These are phyloP conservation scores for Corticium candelabrum DNA, from an alignment of 37 sponge, comb jelly and placozoan species.

Conservation along the genomic window DNA sequence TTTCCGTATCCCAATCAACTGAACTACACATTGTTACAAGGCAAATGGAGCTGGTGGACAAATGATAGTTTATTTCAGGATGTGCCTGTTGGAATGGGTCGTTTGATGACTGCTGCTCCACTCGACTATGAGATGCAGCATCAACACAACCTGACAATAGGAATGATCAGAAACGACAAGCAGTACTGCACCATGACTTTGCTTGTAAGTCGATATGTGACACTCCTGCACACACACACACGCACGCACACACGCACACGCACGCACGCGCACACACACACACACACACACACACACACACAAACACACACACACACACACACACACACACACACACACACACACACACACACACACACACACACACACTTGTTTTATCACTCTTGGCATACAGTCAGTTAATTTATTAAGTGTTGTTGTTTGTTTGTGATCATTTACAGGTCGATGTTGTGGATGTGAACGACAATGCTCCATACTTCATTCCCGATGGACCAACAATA, in stretches of 20 bases:
- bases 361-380: no score
- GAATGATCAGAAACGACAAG: background rate
- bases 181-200: background rate
- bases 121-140: background rate
- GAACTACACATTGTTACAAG: background rate
- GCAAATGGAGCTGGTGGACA: background rate
- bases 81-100: background rate
- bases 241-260: no score
- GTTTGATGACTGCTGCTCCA: background rate
- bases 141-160: background rate
- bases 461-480: background rate
- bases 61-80: background rate
- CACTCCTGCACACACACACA: no score
- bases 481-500: background rate
- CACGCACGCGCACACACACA: no score
- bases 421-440: no score
- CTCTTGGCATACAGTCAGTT: no score
- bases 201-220: no score
- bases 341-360: no score
- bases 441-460: background rate
- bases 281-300: no score
- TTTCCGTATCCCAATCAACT: background rate
- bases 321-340: no score
- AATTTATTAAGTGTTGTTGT: no score
- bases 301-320: no score